phyloP scores from a whole-genome alignment of 2,888 invertebrate genomes.

The Agonopterix alstromeriana region DNA sequence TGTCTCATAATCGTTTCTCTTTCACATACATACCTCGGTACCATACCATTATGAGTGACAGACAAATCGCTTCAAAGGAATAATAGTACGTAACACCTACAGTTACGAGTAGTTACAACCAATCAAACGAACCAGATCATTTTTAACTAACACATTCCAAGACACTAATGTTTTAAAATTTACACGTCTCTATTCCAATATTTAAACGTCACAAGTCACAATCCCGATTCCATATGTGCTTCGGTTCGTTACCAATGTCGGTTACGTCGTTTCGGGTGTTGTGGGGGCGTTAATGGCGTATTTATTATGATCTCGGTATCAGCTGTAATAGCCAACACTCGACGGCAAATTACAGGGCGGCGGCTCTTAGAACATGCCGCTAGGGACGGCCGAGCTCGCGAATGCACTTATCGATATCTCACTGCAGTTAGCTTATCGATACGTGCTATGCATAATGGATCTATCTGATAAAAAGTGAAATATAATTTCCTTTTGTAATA shows the following conservation, averaged over 20 bases:
- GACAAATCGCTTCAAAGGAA: too few relatives aligned
- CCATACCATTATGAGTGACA: too few relatives aligned
- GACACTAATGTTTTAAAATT: constrained; percentile 42
- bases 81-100: too few relatives aligned
- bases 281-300: constrained; percentile 75
- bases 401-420: constrained; percentile 56
- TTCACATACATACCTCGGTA: too few relatives aligned
- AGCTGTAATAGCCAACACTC: constrained; percentile 75
- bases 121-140: constrained; percentile 14
- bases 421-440: constrained; percentile 45
- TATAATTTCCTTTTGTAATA: constrained; percentile 40
- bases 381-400: constrained; percentile 41
- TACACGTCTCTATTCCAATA: constrained; percentile 21
- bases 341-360: constrained; percentile 77
- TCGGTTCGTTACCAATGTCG: constrained; percentile 20
- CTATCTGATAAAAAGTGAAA: constrained; percentile 47
- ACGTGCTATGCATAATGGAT: constrained; percentile 42
- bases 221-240: constrained; percentile 17
- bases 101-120: constrained; percentile 7
- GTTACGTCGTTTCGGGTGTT: constrained; percentile 70
- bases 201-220: constrained; percentile 8
- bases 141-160: constrained; percentile 29
- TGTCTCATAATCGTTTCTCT: too few relatives aligned
- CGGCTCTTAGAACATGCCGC: constrained; percentile 45
- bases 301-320: constrained; percentile 77